Base-by-base conservation (phyloP, 2,888 invertebrate species). In the Chrysolina americana region DNA sequence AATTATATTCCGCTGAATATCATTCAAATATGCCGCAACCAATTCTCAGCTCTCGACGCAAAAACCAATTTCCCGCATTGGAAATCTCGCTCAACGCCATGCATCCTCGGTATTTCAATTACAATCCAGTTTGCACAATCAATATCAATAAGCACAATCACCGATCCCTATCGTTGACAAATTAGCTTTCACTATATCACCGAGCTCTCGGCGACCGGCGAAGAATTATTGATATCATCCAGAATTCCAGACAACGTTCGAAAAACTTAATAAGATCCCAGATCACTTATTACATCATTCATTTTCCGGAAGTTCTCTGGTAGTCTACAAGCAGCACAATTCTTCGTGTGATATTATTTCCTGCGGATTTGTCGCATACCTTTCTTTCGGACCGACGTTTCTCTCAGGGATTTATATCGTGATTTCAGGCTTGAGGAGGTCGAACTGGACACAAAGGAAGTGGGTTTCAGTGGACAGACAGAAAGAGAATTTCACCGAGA, bases 231-330 rank as follows among this genome's bases (percentile, higher is more conserved):
- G 36, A 17, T 59, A 28, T 59, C 59, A 59, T 59, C 59, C 59
- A 23, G 59, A 59, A 28, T n/a, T 59, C 59, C 59, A 28, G 59
- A 59, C 23, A 59, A 47, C 47, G 13, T n/a, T 15, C 15, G 47
- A 59, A 59, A 59, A 59, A 59, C 36, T 5, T 36, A 59, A 59
- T 59, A 59, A 15, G 28, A 28, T 28, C n/a, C n/a, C n/a, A 11
- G 59, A 59, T n/a, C 59, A 59, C 59, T 59, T 59, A 59, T 59
- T 28, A 59, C 59, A 28, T 59, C 59, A 59, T 59, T 28, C 59
- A 28, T 59, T 59, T 28, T 23, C 59, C 28, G 23, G 59, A 28
- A 28, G 28, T 59, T 59, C 23, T 28, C 28, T 17, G 59, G 28
- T 28, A 28, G 59, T 28, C 59, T 23, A 59, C 59, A 59, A 59